These are phyloP conservation scores for Diploscapter pachys DNA, from an alignment of 1,140 invertebrate genomes.

Conservation along the genomic window DNA sequence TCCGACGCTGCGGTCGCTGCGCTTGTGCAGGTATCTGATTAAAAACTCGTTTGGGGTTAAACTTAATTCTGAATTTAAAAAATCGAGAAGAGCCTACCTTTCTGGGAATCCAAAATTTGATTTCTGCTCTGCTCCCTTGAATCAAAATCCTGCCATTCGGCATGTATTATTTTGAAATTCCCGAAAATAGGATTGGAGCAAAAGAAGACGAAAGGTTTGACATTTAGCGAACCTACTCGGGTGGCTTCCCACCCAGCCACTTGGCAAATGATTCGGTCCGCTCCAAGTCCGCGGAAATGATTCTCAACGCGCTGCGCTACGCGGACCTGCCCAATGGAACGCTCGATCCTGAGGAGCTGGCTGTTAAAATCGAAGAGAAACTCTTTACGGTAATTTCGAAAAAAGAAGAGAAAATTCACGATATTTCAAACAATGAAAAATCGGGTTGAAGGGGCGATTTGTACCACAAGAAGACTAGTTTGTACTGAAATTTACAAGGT, in stretches of 20 bases:
- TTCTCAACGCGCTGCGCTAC: slow-evolving; percentile 39
- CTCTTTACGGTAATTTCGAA: slow-evolving; percentile 16
- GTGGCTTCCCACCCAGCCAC: slow-evolving; percentile 27
- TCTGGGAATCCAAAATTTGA: slow-evolving; percentile 4
- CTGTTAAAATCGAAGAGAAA: slow-evolving; percentile 58
- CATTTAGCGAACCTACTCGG: slow-evolving; percentile 2
- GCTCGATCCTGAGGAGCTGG: slow-evolving; percentile 61
- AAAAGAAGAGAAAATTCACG: neutral
- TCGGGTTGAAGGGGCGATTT: too few relatives aligned
- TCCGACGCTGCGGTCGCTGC: too few relatives aligned
- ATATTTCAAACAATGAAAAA: too few relatives aligned
- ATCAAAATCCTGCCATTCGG: neutral
- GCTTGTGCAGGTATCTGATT: too few relatives aligned
- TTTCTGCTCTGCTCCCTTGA: slow-evolving; percentile 7
- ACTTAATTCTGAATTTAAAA: too few relatives aligned
- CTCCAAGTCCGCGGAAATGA: slow-evolving; percentile 40
- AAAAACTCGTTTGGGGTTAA: too few relatives aligned
- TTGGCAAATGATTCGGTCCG: slow-evolving; percentile 38
- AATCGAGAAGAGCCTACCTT: neutral
- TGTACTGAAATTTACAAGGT: too few relatives aligned
- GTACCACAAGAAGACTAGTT: too few relatives aligned
- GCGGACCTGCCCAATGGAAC: slow-evolving; percentile 57
- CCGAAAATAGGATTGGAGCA: neutral
- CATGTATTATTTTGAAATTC: neutral
- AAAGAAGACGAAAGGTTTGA: neutral